Base-by-base conservation (phyloP, 1,140 invertebrate species). In the Cecropterus lyciades region DNA sequence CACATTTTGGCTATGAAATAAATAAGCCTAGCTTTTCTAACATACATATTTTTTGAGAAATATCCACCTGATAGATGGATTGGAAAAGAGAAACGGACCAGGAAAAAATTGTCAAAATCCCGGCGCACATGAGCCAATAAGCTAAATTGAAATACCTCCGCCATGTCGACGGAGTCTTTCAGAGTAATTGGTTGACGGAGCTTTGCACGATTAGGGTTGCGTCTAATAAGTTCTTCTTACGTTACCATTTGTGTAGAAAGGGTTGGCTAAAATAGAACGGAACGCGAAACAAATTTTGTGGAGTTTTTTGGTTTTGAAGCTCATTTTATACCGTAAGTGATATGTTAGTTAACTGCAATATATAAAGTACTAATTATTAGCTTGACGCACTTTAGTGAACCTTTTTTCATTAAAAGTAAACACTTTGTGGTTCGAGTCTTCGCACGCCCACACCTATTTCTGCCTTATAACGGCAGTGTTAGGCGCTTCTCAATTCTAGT, bases 91-190 rank as follows among this genome's bases (percentile, higher is more conserved):
- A 73, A 68, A 73, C 71, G 80, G 81, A 78, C 67, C 79, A 77
- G 75, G 73, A 78, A 82, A 85, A 84, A 82, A 82, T 84, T 87
- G 85, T 84, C 84, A 88, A 88, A 86, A 86, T 82, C 84, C 76
- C 70, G 69, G 75, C 76, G 84, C 83, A 84, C 85, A 85, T 85
- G 84, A 79, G 79, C 84, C 85, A 88, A 88, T 88, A 88, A 88
- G 85, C 81, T 80, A 88, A 88, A 88, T 88, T 88, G 85, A 86
- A 88, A 86, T 87, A 82, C 75, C 83, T 84, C 70, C 70, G 69
- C 73, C 69, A 74, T 73, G 72, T 65, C 75, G 69, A 79, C 75
- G 69, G 80, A 85, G 80, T 84, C 85, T 86, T 85, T 88, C 81
- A 82, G 76, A 87, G 85, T 88, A 87, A 88, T 87, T 87, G 84